Conservation (phyloP, 2,113 vertebrate genomes). For the Bos indicus region DNA sequence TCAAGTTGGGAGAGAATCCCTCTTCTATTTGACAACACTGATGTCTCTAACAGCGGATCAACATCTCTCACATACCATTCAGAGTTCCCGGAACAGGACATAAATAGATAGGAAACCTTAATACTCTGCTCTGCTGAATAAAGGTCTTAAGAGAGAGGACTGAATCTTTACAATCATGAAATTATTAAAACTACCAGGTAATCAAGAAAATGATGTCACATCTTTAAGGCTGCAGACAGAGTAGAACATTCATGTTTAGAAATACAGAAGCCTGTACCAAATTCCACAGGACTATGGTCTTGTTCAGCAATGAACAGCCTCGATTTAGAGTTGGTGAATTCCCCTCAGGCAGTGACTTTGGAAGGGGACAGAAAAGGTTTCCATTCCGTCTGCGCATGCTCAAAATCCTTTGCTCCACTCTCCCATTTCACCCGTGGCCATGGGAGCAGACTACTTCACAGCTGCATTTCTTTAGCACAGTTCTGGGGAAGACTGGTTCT, state of each 20-base stretch:
- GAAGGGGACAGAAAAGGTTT: neutral
- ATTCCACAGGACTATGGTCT: neutral
- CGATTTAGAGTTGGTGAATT: neutral
- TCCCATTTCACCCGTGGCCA: slow-evolving; percentile 11
- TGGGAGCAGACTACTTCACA: slow-evolving; percentile 22
- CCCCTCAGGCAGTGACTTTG: slow-evolving; percentile 15
- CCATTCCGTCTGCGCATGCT: slow-evolving; percentile 3
- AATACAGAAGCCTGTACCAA: neutral
- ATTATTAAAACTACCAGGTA: neutral
- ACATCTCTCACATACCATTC: neutral
- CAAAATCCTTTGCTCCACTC: slow-evolving; percentile 34
- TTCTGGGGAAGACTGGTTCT: slow-evolving; percentile 28
- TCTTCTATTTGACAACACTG: neutral
- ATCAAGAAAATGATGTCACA: neutral
- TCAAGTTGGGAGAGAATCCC: neutral
- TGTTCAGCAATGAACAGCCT: slow-evolving; percentile 16
- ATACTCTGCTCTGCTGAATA: neutral
- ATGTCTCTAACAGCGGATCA: neutral
- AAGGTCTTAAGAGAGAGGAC: neutral
- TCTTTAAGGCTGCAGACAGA: neutral
- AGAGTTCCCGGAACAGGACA: neutral
- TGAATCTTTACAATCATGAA: neutral
- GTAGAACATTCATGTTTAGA: neutral
- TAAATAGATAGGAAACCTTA: neutral
- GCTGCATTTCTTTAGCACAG: neutral